Conservation (phyloP, 2,888 invertebrate species). For the Glyphotaelius pellucidus region DNA sequence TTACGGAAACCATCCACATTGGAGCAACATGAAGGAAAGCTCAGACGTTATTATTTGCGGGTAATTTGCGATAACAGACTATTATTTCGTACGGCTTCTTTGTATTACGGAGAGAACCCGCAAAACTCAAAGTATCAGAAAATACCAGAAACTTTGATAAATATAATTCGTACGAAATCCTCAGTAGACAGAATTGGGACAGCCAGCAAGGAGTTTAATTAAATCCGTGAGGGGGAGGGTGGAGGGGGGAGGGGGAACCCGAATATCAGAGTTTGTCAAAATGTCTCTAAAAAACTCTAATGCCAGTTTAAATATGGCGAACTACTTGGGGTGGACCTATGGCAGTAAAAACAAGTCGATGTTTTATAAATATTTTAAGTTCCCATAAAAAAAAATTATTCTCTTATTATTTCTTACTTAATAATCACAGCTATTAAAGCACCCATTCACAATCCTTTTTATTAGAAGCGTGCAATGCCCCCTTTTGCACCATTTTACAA, state of each 20-base stretch:
- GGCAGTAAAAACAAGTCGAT: too few relatives aligned
- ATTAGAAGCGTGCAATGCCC: too few relatives aligned
- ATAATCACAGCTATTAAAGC: too few relatives aligned
- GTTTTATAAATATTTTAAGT: too few relatives aligned
- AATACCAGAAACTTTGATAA: slow-evolving; percentile 50
- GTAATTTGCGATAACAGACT: slow-evolving; percentile 14
- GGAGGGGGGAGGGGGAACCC: slow-evolving; percentile 16
- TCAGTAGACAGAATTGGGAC: slow-evolving; percentile 42
- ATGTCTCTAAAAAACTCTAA: not conserved
- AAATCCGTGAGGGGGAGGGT: slow-evolving; percentile 49
- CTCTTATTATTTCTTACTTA: too few relatives aligned
- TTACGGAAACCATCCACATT: not conserved
- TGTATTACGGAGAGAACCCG: slow-evolving; percentile 37
- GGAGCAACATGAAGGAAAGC: not conserved
- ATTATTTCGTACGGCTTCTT: slow-evolving; percentile 35
- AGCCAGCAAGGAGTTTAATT: slow-evolving; percentile 57
- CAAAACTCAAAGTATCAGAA: slow-evolving; percentile 49
- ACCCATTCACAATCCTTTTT: too few relatives aligned
- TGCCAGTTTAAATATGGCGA: not conserved
- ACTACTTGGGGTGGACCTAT: too few relatives aligned
- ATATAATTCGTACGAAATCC: slow-evolving; percentile 34
- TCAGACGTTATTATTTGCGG: not conserved
- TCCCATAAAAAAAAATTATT: too few relatives aligned
- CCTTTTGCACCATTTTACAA: too few relatives aligned
- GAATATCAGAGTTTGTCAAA: not conserved